Conservation (phyloP, 2,797 vertebrate species). For the Diplodus sargus region DNA sequence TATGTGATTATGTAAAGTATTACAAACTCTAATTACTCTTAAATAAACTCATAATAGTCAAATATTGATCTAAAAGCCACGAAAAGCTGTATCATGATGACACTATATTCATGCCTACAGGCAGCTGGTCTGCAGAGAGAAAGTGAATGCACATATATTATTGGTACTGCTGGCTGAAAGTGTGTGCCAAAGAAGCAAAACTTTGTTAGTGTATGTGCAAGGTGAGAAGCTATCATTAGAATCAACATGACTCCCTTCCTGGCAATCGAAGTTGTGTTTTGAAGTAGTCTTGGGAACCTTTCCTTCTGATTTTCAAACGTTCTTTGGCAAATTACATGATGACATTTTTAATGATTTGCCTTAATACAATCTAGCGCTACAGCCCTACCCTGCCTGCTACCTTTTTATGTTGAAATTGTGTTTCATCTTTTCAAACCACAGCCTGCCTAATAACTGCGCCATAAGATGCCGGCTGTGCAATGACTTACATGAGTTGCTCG, state of each 20-base stretch:
- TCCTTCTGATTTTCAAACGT: background rate
- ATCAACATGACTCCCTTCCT: slow-evolving; percentile 29
- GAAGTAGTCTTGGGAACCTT: background rate
- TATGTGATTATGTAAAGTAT: background rate
- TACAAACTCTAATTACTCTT: background rate
- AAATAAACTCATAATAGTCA: background rate
- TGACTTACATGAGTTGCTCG: slow-evolving; percentile 43
- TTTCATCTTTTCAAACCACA: slow-evolving; percentile 31
- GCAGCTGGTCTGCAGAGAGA: background rate
- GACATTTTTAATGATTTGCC: slow-evolving; percentile 8
- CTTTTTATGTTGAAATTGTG: slow-evolving; percentile 31
- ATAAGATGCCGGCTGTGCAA: slow-evolving; percentile 18
- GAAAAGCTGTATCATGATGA: background rate
- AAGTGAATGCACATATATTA: background rate
- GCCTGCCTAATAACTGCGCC: slow-evolving; percentile 39
- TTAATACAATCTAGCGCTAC: slow-evolving; percentile 6
- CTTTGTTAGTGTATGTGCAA: background rate
- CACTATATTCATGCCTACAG: background rate
- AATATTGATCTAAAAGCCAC: slow-evolving; percentile 3
- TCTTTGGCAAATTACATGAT: slow-evolving; percentile 1
- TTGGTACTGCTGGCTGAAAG: background rate
- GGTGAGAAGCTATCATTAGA: slow-evolving; percentile 36
- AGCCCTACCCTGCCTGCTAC: slow-evolving; percentile 9
- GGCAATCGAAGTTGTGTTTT: background rate
- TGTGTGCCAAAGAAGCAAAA: slow-evolving; percentile 3